These are phyloP conservation scores for Pseudochaenichthys georgianus DNA, from an alignment of 2,797 vertebrate genomes.

Conservation along the genomic window DNA sequence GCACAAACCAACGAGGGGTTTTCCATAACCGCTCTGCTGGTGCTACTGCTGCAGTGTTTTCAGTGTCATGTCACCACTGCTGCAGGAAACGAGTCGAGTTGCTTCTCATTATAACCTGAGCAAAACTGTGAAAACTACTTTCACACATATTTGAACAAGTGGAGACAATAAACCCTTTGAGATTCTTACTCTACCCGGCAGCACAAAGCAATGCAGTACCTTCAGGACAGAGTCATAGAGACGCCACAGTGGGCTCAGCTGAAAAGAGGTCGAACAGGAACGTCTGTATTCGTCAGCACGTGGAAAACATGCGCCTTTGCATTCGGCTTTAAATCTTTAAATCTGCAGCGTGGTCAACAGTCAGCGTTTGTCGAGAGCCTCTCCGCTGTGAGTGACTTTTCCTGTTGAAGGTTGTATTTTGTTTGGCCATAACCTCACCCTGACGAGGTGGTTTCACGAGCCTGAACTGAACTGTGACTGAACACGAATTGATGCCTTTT, in stretches of 20 bases:
- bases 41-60: constrained; percentile 17
- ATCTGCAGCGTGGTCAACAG: not conserved
- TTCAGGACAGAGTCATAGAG: too few species aligned
- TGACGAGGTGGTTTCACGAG: not conserved
- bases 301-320: constrained; percentile 5
- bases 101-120: constrained; percentile 1
- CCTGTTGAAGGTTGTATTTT: not conserved
- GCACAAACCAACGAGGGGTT: constrained; percentile 11
- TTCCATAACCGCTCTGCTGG: not conserved
- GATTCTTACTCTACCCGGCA: too few species aligned
- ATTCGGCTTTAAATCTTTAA: constrained; percentile 5
- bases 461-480: not conserved
- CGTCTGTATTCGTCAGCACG: not conserved
- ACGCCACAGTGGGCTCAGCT: not conserved
- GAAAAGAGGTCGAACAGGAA: constrained; percentile 1
- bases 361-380: not conserved
- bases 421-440: not conserved
- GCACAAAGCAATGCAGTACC: too few species aligned
- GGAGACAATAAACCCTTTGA: too few species aligned
- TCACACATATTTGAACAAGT: not conserved
- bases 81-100: constrained; percentile 62
- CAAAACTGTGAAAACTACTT: constrained; percentile 5
- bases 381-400: not conserved
- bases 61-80: constrained; percentile 24
- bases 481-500: too few species aligned